Conservation (phyloP, 2,113 vertebrate species). For the Leucosticte australis region DNA sequence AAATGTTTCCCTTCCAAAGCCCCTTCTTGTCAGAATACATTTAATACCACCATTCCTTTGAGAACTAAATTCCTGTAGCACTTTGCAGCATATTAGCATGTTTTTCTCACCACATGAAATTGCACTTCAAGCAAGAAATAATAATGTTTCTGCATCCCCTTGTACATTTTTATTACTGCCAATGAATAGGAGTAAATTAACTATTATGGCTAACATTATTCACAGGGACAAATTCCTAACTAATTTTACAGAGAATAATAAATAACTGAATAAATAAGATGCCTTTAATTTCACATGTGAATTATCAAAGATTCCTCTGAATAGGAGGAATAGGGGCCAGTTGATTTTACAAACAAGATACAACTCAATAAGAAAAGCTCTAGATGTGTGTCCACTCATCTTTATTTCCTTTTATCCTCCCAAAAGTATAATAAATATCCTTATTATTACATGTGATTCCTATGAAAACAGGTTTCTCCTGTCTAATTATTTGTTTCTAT, state of each 20-base stretch:
- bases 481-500: background rate
- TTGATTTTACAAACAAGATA: slow-evolving; percentile 61
- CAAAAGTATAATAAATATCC: background rate
- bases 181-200: slow-evolving; percentile 86
- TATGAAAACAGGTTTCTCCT: background rate
- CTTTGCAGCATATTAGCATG: slow-evolving; percentile 82
- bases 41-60: slow-evolving; percentile 82
- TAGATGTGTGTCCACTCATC: slow-evolving; percentile 5
- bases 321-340: slow-evolving; percentile 7
- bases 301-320: slow-evolving; percentile 74
- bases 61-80: slow-evolving; percentile 81
- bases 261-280: slow-evolving; percentile 82
- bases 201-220: slow-evolving; percentile 82
- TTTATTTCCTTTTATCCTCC: background rate
- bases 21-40: slow-evolving; percentile 85
- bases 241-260: slow-evolving; percentile 81
- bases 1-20: slow-evolving; percentile 83
- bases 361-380: slow-evolving; percentile 34
- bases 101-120: slow-evolving; percentile 82
- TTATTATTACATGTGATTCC: background rate
- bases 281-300: slow-evolving; percentile 80
- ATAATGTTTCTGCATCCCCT: slow-evolving; percentile 81
- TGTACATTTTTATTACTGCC: slow-evolving; percentile 84
- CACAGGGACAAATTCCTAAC: slow-evolving; percentile 80
- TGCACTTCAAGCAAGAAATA: slow-evolving; percentile 84